Base-by-base conservation (phyloP, 35 echinoderm and acorn worm genomes). In the Acanthaster planci region DNA sequence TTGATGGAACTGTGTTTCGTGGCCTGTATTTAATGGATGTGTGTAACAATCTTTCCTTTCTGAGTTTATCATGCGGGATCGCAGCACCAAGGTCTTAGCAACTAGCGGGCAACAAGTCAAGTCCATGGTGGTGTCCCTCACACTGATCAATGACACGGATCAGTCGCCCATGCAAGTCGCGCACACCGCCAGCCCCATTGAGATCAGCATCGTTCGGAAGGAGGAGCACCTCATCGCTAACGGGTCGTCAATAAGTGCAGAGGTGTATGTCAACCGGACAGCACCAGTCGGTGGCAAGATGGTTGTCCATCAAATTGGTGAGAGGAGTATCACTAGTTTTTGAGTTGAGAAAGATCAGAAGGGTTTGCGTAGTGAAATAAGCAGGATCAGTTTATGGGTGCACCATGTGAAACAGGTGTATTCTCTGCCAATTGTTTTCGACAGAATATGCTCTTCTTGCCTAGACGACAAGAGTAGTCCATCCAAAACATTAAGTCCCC, bases 11-110 rank as follows among this genome's bases (percentile, higher is more conserved):
- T n/a, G n/a, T n/a, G n/a, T n/a, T n/a, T n/a, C n/a, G n/a, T n/a
- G n/a, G n/a, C n/a, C n/a, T n/a, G n/a, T n/a, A n/a, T n/a, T n/a
- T n/a, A n/a, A n/a, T n/a, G n/a, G n/a, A n/a, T n/a, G n/a, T n/a
- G 12, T 47, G 4, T 12, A 47, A 47, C 4, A 4, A 4, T 47
- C 12, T 47, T 6, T 47, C 4, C 42, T 12, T 47, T 6, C 12
- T 47, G 12, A 68, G 60, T 26, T 68, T 27, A 68, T 68, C 27
- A 68, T 68, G 60, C 60, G 60, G 36, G 56, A 83, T 37, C 51
- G 80, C 16, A 83, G 38, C 56, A 83, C 80, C 51, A 83, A 83
- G 42, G 56, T 83, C 8, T 83, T 83, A 37, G 52, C 80, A 0
- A 16, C 53, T 22, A 53, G 80, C 56, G 80, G 27, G 2, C 2